A percentile compares a stretch with the other conserved stretches of the same genome.
Evolutionary conservation across 2,113 vertebrate genomes (phyloP).

Genomic region (Cynopterus brachyotis): DNA sequence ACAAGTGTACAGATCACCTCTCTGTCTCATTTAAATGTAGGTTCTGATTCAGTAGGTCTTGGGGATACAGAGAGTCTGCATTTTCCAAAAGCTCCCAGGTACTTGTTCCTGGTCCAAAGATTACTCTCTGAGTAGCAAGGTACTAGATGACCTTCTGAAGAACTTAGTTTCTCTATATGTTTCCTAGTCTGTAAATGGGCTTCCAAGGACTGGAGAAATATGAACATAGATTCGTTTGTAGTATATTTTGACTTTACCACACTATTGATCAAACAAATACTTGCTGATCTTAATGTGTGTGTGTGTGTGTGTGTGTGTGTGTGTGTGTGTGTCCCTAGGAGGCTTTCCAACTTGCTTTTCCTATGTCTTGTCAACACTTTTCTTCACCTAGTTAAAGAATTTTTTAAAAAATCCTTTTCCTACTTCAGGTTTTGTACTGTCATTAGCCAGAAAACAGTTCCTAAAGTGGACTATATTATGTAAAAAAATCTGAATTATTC

Average conservation of each 20-base stretch:
- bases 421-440: background rate
- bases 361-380: background rate
- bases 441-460: background rate
- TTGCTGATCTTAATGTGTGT: background rate
- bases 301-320: background rate
- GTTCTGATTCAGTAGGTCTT: background rate
- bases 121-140: background rate
- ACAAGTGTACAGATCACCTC: background rate
- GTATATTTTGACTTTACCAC: background rate
- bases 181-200: background rate
- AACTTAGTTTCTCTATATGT: constrained; percentile 39
- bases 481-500: background rate
- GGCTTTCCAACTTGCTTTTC: background rate
- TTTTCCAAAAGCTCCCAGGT: background rate
- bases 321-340: background rate
- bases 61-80: background rate
- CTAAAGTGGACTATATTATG: background rate
- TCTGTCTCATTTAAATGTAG: background rate
- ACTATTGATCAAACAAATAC: background rate
- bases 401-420: background rate
- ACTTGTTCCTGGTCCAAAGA: background rate
- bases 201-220: background rate
- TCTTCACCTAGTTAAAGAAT: background rate
- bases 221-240: background rate
- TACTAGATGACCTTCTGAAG: background rate